Percentiles rank a stretch among this genome's conserved stretches.
Conservation (phyloP, 64 coral and sea anemone species). For the Stylophora pistillata region DNA sequence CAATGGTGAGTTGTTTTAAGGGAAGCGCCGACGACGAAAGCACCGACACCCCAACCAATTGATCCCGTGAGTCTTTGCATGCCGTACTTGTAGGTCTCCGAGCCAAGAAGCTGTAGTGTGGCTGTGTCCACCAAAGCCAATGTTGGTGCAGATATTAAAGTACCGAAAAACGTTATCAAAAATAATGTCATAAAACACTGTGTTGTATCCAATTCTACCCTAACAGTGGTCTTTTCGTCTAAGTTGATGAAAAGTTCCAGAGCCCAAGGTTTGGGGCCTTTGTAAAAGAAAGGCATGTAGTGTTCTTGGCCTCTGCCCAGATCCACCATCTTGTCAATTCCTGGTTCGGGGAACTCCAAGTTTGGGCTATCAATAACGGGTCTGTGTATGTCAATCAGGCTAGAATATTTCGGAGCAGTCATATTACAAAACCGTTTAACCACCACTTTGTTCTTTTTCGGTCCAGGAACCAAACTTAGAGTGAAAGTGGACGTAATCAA, state of each 20-base stretch:
- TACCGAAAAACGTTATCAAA: constrained; percentile 95
- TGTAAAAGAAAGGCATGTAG: constrained; percentile 69
- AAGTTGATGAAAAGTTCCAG: constrained; percentile 77
- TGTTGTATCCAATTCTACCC: constrained; percentile 78
- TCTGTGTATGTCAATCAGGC: constrained; percentile 67
- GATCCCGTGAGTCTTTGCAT: constrained; percentile 98
- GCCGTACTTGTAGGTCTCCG: constrained; percentile 95
- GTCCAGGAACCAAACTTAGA: constrained; percentile 83
- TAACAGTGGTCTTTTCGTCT: constrained; percentile 51
- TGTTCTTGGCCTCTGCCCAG: constrained; percentile 47
- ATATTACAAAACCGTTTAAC: constrained; percentile 85
- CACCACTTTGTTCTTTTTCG: constrained; percentile 78
- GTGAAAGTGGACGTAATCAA: constrained; percentile 89
- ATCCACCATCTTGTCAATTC: constrained; percentile 96
- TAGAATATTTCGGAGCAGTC: constrained; percentile 45
- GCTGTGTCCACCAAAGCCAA: constrained; percentile 95
- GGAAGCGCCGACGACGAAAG: constrained; percentile 94
- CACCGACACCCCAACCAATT: constrained; percentile 95
- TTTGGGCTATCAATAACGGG: constrained; percentile 83
- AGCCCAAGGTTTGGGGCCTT: constrained; percentile 92
- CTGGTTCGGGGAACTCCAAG: constrained; percentile 77
- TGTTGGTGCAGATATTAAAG: constrained; percentile 87
- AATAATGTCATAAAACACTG: constrained; percentile 89
- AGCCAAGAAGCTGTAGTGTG: constrained; percentile 83
- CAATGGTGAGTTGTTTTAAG: constrained; percentile 91